Percentiles rank a stretch among this genome's conserved stretches.
Conservation (phyloP, 2,888 invertebrate genomes). For the Panzeria rudis region DNA sequence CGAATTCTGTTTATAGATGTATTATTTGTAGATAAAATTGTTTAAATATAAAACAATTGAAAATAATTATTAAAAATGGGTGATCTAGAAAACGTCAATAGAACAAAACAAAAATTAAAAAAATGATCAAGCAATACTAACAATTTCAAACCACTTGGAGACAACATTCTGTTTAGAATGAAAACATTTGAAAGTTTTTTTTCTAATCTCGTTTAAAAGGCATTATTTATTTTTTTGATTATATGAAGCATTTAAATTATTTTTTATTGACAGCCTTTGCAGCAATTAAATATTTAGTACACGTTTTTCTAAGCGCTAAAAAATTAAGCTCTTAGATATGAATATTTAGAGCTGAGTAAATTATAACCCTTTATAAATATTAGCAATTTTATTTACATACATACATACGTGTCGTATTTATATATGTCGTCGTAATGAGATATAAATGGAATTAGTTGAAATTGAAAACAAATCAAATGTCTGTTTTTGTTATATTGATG, state of each 20-base stretch:
- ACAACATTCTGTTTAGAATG: background rate
- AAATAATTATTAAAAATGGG: conserved; percentile 47
- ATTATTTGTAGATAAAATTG: conserved; percentile 21
- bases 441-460: too few species aligned
- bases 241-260: background rate
- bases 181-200: background rate
- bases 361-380: too few species aligned
- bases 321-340: background rate
- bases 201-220: background rate
- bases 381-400: too few species aligned
- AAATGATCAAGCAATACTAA: conserved; percentile 11
- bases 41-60: conserved; percentile 43
- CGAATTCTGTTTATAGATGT: conserved; percentile 23
- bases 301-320: background rate
- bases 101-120: background rate
- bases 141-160: conserved; percentile 7
- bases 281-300: background rate
- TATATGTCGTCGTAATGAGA: too few species aligned
- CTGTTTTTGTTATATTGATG: too few species aligned
- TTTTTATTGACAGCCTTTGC: background rate
- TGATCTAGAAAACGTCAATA: conserved; percentile 24
- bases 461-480: too few species aligned
- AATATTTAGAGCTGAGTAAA: too few species aligned
- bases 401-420: too few species aligned
- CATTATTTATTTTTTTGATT: background rate